A percentile compares a stretch with the other conserved stretches of the same genome.
These are phyloP conservation scores for Andrena dorsata DNA, from an alignment of 2,888 invertebrate genomes.

Conservation along the genomic window DNA sequence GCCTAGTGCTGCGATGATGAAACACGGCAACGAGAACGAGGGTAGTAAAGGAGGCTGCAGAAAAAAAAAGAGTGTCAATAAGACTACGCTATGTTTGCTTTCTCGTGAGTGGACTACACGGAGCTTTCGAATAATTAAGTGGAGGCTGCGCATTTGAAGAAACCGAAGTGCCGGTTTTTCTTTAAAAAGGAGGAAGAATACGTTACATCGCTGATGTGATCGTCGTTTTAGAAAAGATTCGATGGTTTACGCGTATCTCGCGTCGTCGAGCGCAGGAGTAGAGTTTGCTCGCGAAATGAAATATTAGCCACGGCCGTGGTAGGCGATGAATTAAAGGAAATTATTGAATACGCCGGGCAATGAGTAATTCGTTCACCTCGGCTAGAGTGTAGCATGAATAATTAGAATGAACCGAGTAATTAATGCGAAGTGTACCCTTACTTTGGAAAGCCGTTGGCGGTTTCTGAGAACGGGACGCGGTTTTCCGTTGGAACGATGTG, in stretches of 20 bases:
- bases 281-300: background rate
- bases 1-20: slow-evolving; percentile 11
- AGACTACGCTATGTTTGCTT: background rate
- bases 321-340: background rate
- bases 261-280: background rate
- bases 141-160: background rate
- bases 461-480: slow-evolving; percentile 18
- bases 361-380: slow-evolving; percentile 13
- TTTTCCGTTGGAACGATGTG: slow-evolving; percentile 18
- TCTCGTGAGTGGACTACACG: background rate
- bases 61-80: slow-evolving; percentile 15
- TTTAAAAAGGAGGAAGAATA: too few relatives aligned
- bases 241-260: background rate
- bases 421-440: slow-evolving; percentile 34
- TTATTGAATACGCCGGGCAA: slow-evolving; percentile 20
- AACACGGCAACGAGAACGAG: slow-evolving; percentile 4
- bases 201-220: background rate
- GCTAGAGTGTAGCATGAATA: slow-evolving; percentile 30
- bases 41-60: background rate
- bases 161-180: background rate
- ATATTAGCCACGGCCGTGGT: background rate
- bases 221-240: background rate
- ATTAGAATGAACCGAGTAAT: slow-evolving; percentile 41
- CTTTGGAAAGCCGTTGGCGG: slow-evolving; percentile 15
- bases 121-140: slow-evolving; percentile 15